Conservation (phyloP, 2,797 vertebrate genomes). For the Cuculus canorus region DNA sequence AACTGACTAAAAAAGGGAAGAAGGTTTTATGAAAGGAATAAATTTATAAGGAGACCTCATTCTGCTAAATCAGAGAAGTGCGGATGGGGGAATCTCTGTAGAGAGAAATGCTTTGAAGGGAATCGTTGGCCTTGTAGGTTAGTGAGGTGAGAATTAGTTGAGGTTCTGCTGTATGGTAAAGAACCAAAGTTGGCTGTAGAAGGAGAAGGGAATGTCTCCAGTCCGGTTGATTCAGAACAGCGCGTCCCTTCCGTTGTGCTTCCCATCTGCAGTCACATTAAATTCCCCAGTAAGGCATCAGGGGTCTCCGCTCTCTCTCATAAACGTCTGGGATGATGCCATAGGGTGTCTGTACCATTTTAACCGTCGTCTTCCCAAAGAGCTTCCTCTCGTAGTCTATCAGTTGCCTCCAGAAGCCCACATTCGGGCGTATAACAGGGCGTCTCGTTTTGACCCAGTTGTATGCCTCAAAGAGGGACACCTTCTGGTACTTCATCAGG, state of each 20-base stretch:
- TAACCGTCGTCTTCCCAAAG: conserved; percentile 93
- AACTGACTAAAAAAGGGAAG: not conserved
- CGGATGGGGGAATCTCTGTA: conserved; percentile 24
- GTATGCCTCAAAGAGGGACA: conserved; percentile 92
- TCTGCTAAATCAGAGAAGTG: conserved; percentile 36
- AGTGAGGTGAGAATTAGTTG: conserved; percentile 66
- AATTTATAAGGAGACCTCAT: conserved; percentile 40
- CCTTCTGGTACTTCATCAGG: conserved; percentile 96
- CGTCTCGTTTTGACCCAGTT: conserved; percentile 95
- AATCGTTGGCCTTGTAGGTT: conserved; percentile 62
- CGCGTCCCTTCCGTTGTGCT: conserved; percentile 21
- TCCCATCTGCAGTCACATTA: conserved; percentile 70
- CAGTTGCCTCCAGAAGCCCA: conserved; percentile 97
- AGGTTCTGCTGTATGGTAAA: conserved; percentile 59
- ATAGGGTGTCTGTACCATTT: conserved; percentile 97
- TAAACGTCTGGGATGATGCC: conserved; percentile 94
- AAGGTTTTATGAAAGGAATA: conserved; percentile 20
- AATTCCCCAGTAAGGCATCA: conserved; percentile 95
- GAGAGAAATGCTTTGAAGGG: conserved; percentile 40
- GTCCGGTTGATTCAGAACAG: not conserved
- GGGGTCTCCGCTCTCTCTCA: conserved; percentile 90
- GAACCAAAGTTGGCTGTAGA: conserved; percentile 61
- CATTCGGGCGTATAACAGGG: conserved; percentile 93
- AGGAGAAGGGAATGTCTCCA: conserved; percentile 57
- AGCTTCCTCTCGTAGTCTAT: conserved; percentile 97